A percentile compares a stretch with the other conserved stretches of the same genome.
These are phyloP conservation scores for Mercenaria mercenaria DNA, from an alignment of 1,140 invertebrate species.

Conservation along the genomic window DNA sequence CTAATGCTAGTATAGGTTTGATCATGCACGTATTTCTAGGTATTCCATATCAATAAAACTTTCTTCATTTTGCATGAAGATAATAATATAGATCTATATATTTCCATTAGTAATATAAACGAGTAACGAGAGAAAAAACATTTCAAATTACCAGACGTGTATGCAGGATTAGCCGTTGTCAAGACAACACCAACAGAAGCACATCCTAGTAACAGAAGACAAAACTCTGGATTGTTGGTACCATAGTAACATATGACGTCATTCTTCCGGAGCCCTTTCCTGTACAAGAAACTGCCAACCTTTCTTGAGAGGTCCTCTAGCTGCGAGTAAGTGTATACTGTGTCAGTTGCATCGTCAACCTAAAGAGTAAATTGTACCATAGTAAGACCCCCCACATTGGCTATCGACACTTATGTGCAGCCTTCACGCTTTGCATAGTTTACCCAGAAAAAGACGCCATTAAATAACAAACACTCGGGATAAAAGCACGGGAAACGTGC, in stretches of 20 bases:
- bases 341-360: constrained; percentile 88
- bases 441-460: no score
- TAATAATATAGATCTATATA: no score
- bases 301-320: constrained; percentile 89
- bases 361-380: not conserved
- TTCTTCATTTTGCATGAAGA: no score
- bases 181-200: constrained; percentile 90
- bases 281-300: constrained; percentile 90
- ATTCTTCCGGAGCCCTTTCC: constrained; percentile 89
- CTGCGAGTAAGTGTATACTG: constrained; percentile 90
- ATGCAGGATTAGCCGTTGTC: constrained; percentile 93
- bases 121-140: not conserved
- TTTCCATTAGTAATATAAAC: no score
- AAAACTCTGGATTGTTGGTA: constrained; percentile 92
- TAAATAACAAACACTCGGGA: no score
- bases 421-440: no score
- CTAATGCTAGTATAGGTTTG: no score
- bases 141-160: constrained; percentile 90
- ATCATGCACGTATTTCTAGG: no score
- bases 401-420: no score
- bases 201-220: constrained; percentile 89
- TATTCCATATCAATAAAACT: no score
- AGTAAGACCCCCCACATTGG: no score
- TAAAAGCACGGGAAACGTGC: no score
- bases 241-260: constrained; percentile 91